Evolutionary conservation across 2,113 vertebrate genomes (phyloP).

Genomic region (Pipa parva): DNA sequence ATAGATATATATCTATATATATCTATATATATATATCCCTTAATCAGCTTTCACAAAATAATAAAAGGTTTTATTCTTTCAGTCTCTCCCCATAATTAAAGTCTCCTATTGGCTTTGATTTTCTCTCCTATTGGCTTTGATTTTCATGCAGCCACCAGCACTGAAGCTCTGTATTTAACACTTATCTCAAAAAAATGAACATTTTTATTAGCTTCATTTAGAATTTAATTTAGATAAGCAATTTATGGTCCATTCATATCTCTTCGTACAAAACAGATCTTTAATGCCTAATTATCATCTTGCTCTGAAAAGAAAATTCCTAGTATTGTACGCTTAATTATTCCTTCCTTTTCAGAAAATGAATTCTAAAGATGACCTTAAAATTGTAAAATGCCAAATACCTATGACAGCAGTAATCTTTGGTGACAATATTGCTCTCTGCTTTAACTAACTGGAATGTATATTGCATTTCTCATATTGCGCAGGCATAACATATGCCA

Average conservation of each 20-base stretch:
- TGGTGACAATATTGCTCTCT: not conserved
- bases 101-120: too few species aligned
- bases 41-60: too few species aligned
- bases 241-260: slow-evolving; percentile 30
- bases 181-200: slow-evolving; percentile 37
- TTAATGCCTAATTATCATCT: slow-evolving; percentile 33
- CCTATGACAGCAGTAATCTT: not conserved
- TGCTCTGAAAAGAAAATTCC: slow-evolving; percentile 21
- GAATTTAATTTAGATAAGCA: slow-evolving; percentile 48
- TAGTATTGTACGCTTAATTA: slow-evolving; percentile 2
- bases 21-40: too few species aligned
- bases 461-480: too few species aligned
- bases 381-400: not conserved
- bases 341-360: not conserved
- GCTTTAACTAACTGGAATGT: too few species aligned
- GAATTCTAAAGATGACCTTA: slow-evolving; percentile 10
- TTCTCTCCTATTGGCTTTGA: too few species aligned
- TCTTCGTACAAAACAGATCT: slow-evolving; percentile 41
- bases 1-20: too few species aligned
- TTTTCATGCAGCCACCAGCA: not conserved
- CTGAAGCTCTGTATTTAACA: slow-evolving; percentile 23
- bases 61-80: too few species aligned
- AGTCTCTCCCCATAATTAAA: too few species aligned
- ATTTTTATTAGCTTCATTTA: slow-evolving; percentile 48
- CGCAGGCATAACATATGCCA: too few species aligned